Evolutionary conservation across 2,888 invertebrate species (phyloP).

Genomic region (Muschampia plurimacula): DNA sequence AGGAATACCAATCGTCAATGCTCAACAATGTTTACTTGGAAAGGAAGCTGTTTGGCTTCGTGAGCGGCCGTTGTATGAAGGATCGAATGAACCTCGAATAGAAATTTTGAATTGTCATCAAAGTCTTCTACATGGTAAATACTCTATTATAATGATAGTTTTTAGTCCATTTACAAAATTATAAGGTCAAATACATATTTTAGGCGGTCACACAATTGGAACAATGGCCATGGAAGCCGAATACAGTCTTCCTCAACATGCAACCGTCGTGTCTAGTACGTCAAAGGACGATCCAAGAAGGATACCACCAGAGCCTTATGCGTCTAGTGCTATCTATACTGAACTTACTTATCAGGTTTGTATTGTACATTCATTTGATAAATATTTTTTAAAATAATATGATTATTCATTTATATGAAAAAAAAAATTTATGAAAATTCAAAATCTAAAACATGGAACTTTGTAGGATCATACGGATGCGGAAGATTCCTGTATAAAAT

Average conservation of each 20-base stretch:
- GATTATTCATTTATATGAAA: too few species aligned
- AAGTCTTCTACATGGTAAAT: conserved; percentile 70
- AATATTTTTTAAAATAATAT: neutral
- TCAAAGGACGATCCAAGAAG: conserved; percentile 69
- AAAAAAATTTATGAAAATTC: too few species aligned
- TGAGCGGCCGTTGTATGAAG: conserved; percentile 75
- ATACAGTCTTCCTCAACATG: conserved; percentile 79
- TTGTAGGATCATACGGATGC: conserved; percentile 80
- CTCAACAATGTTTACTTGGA: conserved; percentile 77
- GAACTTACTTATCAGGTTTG: conserved; percentile 78
- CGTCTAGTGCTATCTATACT: conserved; percentile 89
- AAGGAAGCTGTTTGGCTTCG: conserved; percentile 81
- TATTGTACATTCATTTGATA: neutral
- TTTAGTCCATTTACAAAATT: conserved; percentile 1
- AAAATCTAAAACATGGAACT: conserved; percentile 6
- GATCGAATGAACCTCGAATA: conserved; percentile 77
- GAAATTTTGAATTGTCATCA: conserved; percentile 80
- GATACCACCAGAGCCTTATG: conserved; percentile 89
- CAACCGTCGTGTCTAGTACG: conserved; percentile 65
- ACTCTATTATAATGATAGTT: conserved; percentile 9
- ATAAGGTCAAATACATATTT: conserved; percentile 26
- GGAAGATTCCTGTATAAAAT: conserved; percentile 84
- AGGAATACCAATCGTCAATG: conserved; percentile 72
- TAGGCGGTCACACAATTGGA: conserved; percentile 73
- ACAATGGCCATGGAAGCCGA: conserved; percentile 81